phyloP scores from a whole-genome alignment of 2,797 vertebrate species.

The Myioborus miniatus region DNA sequence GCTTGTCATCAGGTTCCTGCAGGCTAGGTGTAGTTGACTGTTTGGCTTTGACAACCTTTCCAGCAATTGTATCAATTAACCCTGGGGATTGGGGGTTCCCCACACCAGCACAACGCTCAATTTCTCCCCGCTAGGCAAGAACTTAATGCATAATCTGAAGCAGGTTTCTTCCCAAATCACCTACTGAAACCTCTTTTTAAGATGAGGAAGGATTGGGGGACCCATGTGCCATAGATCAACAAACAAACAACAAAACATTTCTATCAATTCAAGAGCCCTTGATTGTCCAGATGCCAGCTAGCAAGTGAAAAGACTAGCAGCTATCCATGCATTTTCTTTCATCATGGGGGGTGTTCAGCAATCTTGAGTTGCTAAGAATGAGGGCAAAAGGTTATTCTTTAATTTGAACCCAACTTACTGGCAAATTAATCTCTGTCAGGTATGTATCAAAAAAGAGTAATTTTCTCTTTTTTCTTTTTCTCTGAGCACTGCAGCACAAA shows the following conservation, averaged over 20 bases:
- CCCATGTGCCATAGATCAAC: neutral
- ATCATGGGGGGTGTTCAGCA: neutral
- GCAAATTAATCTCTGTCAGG: neutral
- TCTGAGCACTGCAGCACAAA: neutral
- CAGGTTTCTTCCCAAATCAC: neutral
- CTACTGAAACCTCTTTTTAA: neutral
- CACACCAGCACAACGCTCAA: neutral
- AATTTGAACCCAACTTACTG: neutral
- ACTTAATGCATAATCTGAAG: neutral
- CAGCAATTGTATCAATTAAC: neutral
- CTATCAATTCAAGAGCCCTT: neutral
- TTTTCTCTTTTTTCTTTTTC: neutral
- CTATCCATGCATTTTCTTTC: neutral
- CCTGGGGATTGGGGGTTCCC: neutral
- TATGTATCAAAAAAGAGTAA: neutral
- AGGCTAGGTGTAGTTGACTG: neutral
- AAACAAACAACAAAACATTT: neutral
- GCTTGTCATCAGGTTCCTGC: neutral
- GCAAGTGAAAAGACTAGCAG: neutral
- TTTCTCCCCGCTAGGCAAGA: neutral
- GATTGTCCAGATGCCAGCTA: neutral
- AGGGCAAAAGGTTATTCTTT: neutral
- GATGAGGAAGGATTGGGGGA: neutral
- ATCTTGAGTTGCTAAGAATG: neutral
- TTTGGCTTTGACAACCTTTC: neutral